Conservation (phyloP, 2,113 vertebrate genomes). For the Acanthochromis polyacanthus region DNA sequence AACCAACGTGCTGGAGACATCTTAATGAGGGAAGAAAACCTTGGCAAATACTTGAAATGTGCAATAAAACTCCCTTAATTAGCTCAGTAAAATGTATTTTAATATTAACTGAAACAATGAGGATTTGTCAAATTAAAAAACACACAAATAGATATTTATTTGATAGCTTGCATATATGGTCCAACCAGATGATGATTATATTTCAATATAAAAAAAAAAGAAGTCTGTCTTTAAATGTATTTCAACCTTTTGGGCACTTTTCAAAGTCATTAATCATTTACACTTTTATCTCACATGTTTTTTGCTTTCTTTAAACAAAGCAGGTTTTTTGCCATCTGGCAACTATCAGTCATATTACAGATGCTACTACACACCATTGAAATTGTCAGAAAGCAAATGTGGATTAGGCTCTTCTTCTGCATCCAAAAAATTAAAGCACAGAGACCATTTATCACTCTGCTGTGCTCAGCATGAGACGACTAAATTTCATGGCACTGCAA, state of each 20-base stretch:
- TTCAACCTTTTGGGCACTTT: not conserved
- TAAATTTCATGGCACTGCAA: not conserved
- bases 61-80: not conserved
- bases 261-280: constrained; percentile 9
- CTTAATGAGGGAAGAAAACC: not conserved
- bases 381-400: constrained; percentile 10
- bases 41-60: not conserved
- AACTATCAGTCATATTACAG: constrained; percentile 19
- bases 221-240: constrained; percentile 7
- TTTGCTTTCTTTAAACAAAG: constrained; percentile 13
- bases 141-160: not conserved
- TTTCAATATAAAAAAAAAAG: constrained; percentile 2
- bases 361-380: constrained; percentile 18
- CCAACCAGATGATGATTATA: not conserved
- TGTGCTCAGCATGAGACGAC: not conserved
- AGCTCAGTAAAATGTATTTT: not conserved
- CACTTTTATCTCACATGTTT: not conserved
- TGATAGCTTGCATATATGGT: not conserved
- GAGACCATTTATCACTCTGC: not conserved
- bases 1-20: not conserved
- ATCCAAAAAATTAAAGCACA: not conserved
- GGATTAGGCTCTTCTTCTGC: not conserved
- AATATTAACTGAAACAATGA: not conserved
- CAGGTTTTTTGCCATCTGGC: constrained; percentile 32
- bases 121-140: not conserved